Percentiles rank a stretch among this genome's conserved stretches.
Conservation (phyloP, 2,888 invertebrate species). For the Andrena dorsata region DNA sequence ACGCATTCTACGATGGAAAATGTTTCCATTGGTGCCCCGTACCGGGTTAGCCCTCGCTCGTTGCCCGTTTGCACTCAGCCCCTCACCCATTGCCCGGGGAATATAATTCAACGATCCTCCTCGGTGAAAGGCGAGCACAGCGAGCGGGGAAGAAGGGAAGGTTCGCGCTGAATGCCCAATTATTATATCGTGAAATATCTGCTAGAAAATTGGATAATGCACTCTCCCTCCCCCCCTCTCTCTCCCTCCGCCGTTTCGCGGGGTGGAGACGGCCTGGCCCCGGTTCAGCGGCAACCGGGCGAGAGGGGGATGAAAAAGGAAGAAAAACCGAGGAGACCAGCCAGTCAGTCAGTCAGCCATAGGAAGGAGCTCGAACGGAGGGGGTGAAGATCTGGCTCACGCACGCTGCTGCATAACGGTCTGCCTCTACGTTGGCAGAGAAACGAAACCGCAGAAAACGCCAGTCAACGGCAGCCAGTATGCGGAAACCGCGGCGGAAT, state of each 20-base stretch:
- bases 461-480: constrained; percentile 79
- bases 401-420: constrained; percentile 59
- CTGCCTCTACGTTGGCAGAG: constrained; percentile 54
- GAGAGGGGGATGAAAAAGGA: constrained; percentile 45
- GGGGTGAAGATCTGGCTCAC: constrained; percentile 60
- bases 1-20: constrained; percentile 73
- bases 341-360: constrained; percentile 46
- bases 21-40: constrained; percentile 73
- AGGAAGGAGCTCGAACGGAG: constrained; percentile 48
- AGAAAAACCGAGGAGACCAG: constrained; percentile 53
- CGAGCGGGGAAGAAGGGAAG: constrained; percentile 48
- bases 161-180: constrained; percentile 80
- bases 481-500: constrained; percentile 83
- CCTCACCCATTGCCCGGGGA: constrained; percentile 74
- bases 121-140: constrained; percentile 57
- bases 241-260: constrained; percentile 30
- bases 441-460: constrained; percentile 79
- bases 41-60: constrained; percentile 62
- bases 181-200: constrained; percentile 81
- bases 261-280: constrained; percentile 45
- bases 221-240: constrained; percentile 29
- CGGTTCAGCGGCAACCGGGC: constrained; percentile 23
- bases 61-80: constrained; percentile 60
- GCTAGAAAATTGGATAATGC: constrained; percentile 82
- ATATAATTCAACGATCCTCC: constrained; percentile 76